Evolutionary conservation across 2,888 invertebrate genomes (phyloP).

Genomic region (Hypena proboscidalis): DNA sequence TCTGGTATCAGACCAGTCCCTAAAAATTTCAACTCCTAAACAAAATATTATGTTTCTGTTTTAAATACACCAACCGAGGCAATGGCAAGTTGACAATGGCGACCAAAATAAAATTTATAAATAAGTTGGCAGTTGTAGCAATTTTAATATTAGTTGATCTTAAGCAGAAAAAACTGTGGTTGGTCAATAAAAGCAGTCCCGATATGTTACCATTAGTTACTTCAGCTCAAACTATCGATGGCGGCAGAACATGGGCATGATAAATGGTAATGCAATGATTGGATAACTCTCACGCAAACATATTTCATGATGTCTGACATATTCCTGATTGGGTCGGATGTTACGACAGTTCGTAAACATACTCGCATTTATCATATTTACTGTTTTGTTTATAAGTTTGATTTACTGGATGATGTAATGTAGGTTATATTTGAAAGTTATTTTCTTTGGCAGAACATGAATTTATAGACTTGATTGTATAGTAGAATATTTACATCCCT

Average conservation of each 20-base stretch:
- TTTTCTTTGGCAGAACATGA: background rate
- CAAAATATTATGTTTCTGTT: no score
- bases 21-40: no score
- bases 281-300: constrained; percentile 14
- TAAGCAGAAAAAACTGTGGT: no score
- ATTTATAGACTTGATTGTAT: no score
- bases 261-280: constrained; percentile 25
- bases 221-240: constrained; percentile 23
- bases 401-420: background rate
- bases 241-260: constrained; percentile 22
- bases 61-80: no score
- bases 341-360: constrained; percentile 10
- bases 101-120: no score
- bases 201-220: constrained; percentile 20
- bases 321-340: constrained; percentile 17
- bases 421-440: background rate
- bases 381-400: constrained; percentile 9
- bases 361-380: constrained; percentile 1
- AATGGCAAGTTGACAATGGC: no score
- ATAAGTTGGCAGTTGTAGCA: no score
- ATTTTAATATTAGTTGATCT: no score
- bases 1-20: no score
- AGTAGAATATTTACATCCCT: no score
- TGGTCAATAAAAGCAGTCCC: background rate
- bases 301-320: constrained; percentile 27